Evolutionary conservation across 1,140 invertebrate genomes (phyloP).

Genomic region (Cherax quadricarinatus): DNA sequence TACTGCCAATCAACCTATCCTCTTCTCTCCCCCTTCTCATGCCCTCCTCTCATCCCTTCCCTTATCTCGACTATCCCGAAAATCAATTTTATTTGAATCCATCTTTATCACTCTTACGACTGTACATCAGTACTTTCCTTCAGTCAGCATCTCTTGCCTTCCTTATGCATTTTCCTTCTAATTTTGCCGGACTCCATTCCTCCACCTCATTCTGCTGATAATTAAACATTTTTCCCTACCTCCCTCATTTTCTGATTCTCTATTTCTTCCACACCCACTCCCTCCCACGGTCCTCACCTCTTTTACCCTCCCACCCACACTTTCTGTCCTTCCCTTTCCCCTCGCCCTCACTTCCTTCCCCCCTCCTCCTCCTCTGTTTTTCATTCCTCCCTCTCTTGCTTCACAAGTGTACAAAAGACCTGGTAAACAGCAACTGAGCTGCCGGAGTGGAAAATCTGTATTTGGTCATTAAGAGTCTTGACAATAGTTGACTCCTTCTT

Average conservation of each 20-base stretch:
- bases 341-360: not conserved
- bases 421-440: not conserved
- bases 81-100: not conserved
- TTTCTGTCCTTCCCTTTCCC: not conserved
- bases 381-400: not conserved
- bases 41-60: not conserved
- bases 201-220: no score
- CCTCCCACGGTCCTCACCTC: no score
- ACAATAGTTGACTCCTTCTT: not conserved
- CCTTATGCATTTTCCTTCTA: no score
- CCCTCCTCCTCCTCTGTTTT: not conserved
- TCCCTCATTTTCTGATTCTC: no score
- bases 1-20: not conserved
- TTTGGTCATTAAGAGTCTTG: not conserved
- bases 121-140: no score
- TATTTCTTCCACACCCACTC: no score
- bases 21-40: not conserved
- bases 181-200: no score
- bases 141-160: no score
- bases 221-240: no score
- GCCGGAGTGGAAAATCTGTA: not conserved
- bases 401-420: conserved; percentile 27
- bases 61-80: no score
- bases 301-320: not conserved
- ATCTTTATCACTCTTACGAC: not conserved